phyloP scores from a whole-genome alignment of 2,797 vertebrate genomes.

The Alfaro cultratus region DNA sequence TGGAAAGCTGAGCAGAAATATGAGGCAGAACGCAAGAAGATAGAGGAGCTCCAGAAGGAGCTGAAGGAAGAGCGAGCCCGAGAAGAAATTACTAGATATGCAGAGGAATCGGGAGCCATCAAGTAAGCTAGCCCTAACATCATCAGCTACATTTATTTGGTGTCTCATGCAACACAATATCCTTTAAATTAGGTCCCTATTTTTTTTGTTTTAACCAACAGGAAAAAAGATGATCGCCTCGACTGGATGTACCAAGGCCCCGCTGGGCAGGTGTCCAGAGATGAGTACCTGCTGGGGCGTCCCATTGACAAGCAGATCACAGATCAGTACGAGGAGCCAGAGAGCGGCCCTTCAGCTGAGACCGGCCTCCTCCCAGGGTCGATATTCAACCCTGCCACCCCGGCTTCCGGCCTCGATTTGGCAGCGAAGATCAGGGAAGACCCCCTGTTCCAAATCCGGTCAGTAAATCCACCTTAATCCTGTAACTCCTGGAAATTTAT shows the following conservation, averaged over 20 bases:
- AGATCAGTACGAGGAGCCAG: slow-evolving; percentile 88
- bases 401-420: slow-evolving; percentile 89
- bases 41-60: slow-evolving; percentile 96
- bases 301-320: slow-evolving; percentile 94
- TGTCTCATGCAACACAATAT: accelerated
- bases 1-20: slow-evolving; percentile 98
- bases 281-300: slow-evolving; percentile 94
- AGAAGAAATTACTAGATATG: slow-evolving; percentile 93
- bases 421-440: slow-evolving; percentile 96
- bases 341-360: slow-evolving; percentile 86
- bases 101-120: slow-evolving; percentile 88
- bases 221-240: slow-evolving; percentile 93
- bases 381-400: slow-evolving; percentile 84
- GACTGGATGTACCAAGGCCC: slow-evolving; percentile 99
- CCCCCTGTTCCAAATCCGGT: slow-evolving; percentile 95
- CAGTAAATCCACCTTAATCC: not conserved
- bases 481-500: not conserved
- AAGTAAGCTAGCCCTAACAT: slow-evolving; percentile 75
- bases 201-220: slow-evolving; percentile 52
- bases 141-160: not conserved
- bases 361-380: slow-evolving; percentile 94
- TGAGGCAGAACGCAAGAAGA: slow-evolving; percentile 93
- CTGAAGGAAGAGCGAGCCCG: slow-evolving; percentile 91
- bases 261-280: slow-evolving; percentile 90
- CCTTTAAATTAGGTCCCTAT: not conserved